A percentile compares a stretch with the other conserved stretches of the same genome.
These are phyloP conservation scores for Phacellophora camtschatica DNA, from an alignment of 30 jellyfish, hydroid and myxozoan species.

Conservation along the genomic window DNA sequence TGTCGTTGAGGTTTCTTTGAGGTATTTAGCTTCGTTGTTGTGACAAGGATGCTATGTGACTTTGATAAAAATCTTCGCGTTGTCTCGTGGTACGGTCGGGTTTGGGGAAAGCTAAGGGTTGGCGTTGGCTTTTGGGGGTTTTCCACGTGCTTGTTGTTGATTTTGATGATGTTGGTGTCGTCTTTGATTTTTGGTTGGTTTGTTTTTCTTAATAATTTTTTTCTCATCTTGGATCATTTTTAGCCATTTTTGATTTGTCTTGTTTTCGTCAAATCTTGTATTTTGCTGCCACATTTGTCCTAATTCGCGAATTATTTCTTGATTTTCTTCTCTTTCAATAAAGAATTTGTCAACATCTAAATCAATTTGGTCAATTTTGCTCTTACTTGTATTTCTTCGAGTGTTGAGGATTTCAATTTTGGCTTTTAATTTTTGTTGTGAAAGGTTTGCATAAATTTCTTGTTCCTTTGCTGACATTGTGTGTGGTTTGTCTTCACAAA, in stretches of 20 bases:
- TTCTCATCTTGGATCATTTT: not conserved
- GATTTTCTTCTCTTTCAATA: not conserved
- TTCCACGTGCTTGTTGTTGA: too few species aligned
- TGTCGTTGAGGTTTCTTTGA: too few species aligned
- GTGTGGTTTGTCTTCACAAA: not conserved
- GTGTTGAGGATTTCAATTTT: not conserved
- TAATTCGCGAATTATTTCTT: not conserved
- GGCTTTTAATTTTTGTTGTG: not conserved
- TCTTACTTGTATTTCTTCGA: not conserved
- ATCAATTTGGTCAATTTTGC: not conserved
- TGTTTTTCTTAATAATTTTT: too few species aligned
- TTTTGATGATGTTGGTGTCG: too few species aligned
- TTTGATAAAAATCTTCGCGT: too few species aligned
- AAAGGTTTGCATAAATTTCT: not conserved
- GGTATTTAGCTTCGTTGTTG: too few species aligned
- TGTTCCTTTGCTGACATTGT: not conserved
- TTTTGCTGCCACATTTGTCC: not conserved
- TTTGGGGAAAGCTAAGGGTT: too few species aligned
- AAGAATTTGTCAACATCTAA: not conserved
- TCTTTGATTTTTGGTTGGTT: too few species aligned
- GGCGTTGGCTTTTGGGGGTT: too few species aligned
- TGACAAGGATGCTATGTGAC: too few species aligned
- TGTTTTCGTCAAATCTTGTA: not conserved
- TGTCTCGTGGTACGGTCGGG: too few species aligned
- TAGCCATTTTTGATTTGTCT: not conserved